Conservation (phyloP, 2,113 vertebrate genomes). For the Pristiophorus japonicus region DNA sequence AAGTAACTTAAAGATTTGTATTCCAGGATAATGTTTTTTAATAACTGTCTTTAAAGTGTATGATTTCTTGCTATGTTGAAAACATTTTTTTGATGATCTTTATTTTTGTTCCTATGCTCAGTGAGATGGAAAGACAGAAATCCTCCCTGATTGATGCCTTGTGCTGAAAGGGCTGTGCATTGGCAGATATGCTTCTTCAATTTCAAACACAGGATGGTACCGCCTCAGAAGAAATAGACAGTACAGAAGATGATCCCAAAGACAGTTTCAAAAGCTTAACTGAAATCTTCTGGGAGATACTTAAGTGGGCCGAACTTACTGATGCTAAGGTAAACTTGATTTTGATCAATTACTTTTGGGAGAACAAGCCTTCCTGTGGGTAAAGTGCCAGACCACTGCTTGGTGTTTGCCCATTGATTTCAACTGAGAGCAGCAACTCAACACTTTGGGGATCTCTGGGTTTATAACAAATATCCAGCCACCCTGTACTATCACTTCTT, state of each 20-base stretch:
- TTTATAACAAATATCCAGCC: too few species aligned
- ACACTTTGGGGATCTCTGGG: background rate
- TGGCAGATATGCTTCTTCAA: constrained; percentile 82
- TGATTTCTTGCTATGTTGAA: background rate
- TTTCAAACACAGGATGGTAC: constrained; percentile 67
- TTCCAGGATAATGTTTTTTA: background rate
- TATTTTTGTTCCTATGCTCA: constrained; percentile 45
- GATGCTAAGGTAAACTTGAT: constrained; percentile 76
- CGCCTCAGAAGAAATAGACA: constrained; percentile 58
- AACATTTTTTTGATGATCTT: background rate
- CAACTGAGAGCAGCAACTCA: background rate
- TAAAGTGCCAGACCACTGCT: background rate
- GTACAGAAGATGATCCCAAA: constrained; percentile 70
- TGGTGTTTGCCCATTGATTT: background rate
- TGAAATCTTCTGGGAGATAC: constrained; percentile 87
- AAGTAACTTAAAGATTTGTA: background rate
- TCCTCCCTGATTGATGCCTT: constrained; percentile 82
- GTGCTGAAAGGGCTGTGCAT: constrained; percentile 81
- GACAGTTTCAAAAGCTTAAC: constrained; percentile 60
- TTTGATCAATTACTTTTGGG: background rate
- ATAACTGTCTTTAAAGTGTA: background rate
- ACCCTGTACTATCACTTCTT: too few species aligned
- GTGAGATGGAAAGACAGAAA: constrained; percentile 98
- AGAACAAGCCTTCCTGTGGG: background rate
- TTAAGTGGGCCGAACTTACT: constrained; percentile 90